Evolutionary conservation across 1,140 invertebrate species (phyloP).

Genomic region (Nebria ingens): DNA sequence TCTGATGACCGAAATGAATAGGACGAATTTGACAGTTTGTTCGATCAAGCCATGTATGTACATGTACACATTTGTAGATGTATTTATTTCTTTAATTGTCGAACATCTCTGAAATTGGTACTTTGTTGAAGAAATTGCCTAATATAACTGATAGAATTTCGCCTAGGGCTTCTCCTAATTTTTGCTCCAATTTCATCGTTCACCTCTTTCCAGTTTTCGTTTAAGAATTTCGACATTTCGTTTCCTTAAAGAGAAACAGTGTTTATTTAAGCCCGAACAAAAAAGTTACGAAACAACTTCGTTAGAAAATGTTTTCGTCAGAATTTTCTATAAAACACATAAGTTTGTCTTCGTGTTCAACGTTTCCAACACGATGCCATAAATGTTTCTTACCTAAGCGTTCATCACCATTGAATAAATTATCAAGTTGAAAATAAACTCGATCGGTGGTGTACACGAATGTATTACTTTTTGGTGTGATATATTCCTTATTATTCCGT

Average conservation of each 20-base stretch:
- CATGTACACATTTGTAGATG: too few relatives aligned
- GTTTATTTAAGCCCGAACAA: neutral
- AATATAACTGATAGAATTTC: constrained; percentile 11
- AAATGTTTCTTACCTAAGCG: constrained; percentile 20
- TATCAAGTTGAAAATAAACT: constrained; percentile 24
- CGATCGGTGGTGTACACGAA: constrained; percentile 20
- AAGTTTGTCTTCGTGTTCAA: too few relatives aligned
- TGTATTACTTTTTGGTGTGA: constrained; percentile 12
- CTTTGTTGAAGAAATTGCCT: constrained; percentile 6
- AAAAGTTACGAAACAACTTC: too few relatives aligned
- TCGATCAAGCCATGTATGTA: too few relatives aligned
- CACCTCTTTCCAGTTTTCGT: constrained; percentile 41
- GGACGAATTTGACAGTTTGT: too few relatives aligned
- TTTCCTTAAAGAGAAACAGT: constrained; percentile 30
- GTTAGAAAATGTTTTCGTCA: too few relatives aligned
- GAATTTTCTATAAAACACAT: too few relatives aligned
- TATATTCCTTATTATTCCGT: constrained; percentile 15
- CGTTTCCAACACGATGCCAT: too few relatives aligned
- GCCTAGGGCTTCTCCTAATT: constrained; percentile 13
- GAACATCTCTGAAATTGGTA: constrained; percentile 18
- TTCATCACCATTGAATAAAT: constrained; percentile 29
- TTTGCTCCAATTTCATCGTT: constrained; percentile 32
- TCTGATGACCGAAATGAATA: too few relatives aligned
- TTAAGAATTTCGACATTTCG: constrained; percentile 36
- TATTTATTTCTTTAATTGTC: neutral